phyloP scores from a whole-genome alignment of 2,797 vertebrate species.

The Typhlichthys subterraneus region DNA sequence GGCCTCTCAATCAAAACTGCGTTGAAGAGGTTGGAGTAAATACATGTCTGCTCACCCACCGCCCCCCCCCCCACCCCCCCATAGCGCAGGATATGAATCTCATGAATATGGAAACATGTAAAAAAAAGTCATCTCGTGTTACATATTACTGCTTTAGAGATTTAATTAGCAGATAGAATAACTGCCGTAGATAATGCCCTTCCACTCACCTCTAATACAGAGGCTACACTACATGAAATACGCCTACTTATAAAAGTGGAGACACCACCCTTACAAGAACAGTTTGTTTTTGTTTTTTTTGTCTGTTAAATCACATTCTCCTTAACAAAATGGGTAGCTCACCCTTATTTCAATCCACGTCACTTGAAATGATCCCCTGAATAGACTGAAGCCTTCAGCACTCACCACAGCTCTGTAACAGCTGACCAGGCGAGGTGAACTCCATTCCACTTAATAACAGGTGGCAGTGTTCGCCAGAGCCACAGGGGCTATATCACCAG shows the following conservation, averaged over 20 bases:
- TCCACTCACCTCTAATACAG: constrained; percentile 4
- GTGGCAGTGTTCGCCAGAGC: constrained; percentile 23
- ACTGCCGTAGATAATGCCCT: neutral
- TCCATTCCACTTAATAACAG: constrained; percentile 29
- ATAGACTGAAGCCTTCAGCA: constrained; percentile 31
- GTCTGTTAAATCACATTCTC: constrained; percentile 9
- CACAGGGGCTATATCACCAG: constrained; percentile 17
- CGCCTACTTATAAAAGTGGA: constrained; percentile 6
- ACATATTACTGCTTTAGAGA: constrained; percentile 18
- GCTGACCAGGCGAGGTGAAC: constrained; percentile 50
- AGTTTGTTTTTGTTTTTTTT: constrained; percentile 36
- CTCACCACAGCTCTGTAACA: constrained; percentile 24
- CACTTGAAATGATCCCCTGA: constrained; percentile 40
- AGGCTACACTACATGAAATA: constrained; percentile 2
- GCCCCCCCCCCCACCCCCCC: neutral
- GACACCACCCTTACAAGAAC: constrained; percentile 17
- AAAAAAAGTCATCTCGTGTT: constrained; percentile 2
- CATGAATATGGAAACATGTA: constrained; percentile 35
- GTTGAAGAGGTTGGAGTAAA: constrained; percentile 11
- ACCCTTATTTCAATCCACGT: constrained; percentile 33
- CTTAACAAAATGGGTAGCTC: constrained; percentile 38
- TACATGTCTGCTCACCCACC: neutral
- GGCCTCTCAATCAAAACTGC: constrained; percentile 5
- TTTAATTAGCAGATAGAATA: constrained; percentile 32
- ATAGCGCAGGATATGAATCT: constrained; percentile 4